Conservation (phyloP, 2,888 invertebrate genomes). For the Noctua comes region DNA sequence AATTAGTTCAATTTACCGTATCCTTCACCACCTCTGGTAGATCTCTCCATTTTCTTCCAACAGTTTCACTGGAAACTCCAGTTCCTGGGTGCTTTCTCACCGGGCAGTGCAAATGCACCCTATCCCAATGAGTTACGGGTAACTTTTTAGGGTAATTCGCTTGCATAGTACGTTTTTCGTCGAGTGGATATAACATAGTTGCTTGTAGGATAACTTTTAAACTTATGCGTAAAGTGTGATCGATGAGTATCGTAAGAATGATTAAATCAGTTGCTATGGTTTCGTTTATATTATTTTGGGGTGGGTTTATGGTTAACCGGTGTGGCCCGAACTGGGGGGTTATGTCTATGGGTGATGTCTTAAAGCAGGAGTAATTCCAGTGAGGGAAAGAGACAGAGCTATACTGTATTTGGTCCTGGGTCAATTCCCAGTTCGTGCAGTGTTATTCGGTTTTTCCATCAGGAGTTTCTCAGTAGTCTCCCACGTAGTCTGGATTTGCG, state of each 20-base stretch:
- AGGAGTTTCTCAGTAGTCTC: too few species aligned
- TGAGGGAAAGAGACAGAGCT: too few species aligned
- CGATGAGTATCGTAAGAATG: slow-evolving; percentile 29
- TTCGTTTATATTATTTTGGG: neutral
- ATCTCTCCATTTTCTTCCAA: slow-evolving; percentile 75
- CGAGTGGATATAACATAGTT: slow-evolving; percentile 32
- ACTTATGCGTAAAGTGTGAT: slow-evolving; percentile 23
- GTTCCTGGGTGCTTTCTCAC: slow-evolving; percentile 77
- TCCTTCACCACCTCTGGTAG: slow-evolving; percentile 76
- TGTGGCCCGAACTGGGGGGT: neutral
- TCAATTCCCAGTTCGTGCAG: too few species aligned
- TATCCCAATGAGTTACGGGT: slow-evolving; percentile 77
- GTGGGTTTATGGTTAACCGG: neutral
- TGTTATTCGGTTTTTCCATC: too few species aligned
- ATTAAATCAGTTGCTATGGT: slow-evolving; percentile 47
- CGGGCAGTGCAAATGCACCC: slow-evolving; percentile 79
- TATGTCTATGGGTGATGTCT: too few species aligned
- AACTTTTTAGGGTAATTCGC: slow-evolving; percentile 78
- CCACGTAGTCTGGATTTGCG: too few species aligned
- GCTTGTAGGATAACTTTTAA: neutral
- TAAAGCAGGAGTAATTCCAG: too few species aligned
- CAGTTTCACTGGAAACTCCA: slow-evolving; percentile 78
- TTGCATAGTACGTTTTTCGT: slow-evolving; percentile 74
- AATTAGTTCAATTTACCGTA: slow-evolving; percentile 70
- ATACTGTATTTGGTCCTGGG: too few species aligned